Conservation (phyloP, 2,888 invertebrate genomes). For the Cephus nigrinus region DNA sequence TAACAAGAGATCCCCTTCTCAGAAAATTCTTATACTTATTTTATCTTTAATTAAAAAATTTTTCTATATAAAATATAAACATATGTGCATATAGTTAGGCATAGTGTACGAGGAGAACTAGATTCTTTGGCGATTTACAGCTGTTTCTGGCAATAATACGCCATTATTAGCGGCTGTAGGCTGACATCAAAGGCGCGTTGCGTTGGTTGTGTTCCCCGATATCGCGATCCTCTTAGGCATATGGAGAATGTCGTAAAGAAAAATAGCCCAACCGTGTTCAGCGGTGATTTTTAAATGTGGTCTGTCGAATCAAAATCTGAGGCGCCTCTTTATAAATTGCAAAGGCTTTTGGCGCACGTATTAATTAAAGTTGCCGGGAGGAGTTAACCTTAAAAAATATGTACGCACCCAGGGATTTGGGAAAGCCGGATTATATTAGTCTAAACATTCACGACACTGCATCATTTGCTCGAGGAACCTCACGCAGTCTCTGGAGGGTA, state of each 20-base stretch:
- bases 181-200: not conserved
- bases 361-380: constrained; percentile 26
- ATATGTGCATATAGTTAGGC: not conserved
- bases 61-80: not conserved
- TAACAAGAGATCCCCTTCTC: not conserved
- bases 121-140: not conserved
- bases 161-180: not conserved
- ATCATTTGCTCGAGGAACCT: constrained; percentile 49
- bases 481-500: constrained; percentile 66
- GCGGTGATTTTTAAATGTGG: constrained; percentile 2
- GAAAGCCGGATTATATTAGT: constrained; percentile 59
- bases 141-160: constrained; percentile 4
- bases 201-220: not conserved
- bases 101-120: not conserved
- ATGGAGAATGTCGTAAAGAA: constrained; percentile 2
- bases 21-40: not conserved
- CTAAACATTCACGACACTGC: constrained; percentile 58
- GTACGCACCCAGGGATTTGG: constrained; percentile 51
- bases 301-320: not conserved
- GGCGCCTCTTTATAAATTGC: not conserved
- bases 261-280: not conserved
- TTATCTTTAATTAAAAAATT: not conserved
- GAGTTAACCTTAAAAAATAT: constrained; percentile 50
- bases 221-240: not conserved
- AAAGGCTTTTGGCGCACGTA: not conserved